Conservation (phyloP, 2,797 vertebrate species). For the Rhincodon typus region DNA sequence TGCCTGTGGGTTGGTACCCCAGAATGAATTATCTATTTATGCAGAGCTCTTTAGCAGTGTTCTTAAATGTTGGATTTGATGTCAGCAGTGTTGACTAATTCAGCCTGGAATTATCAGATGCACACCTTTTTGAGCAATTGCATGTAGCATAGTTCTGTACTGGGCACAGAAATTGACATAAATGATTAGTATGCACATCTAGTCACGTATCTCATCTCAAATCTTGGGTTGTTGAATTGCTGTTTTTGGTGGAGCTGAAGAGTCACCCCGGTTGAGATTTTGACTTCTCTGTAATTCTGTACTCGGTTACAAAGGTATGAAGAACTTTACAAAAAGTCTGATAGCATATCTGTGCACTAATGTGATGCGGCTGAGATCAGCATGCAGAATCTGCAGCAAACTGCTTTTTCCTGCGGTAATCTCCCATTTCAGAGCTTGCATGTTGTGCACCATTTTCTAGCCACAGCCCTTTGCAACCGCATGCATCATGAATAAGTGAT, state of each 20-base stretch:
- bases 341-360: background rate
- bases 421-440: background rate
- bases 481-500: background rate
- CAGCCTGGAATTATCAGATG: background rate
- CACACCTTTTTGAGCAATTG: background rate
- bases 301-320: background rate
- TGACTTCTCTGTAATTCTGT: background rate
- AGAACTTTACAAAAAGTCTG: slow-evolving; percentile 5
- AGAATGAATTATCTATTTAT: background rate
- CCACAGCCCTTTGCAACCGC: background rate
- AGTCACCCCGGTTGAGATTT: background rate
- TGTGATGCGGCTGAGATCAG: background rate
- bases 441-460: background rate
- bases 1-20: background rate
- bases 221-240: background rate
- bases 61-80: background rate
- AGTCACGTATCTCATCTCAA: too few species aligned
- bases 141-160: background rate
- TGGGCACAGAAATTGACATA: background rate
- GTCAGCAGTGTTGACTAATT: background rate
- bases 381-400: background rate
- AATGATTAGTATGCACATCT: background rate
- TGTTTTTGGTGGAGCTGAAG: slow-evolving; percentile 1
- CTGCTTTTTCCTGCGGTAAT: background rate
- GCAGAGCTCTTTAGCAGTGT: background rate